phyloP scores from a whole-genome alignment of 2,113 vertebrate genomes.

The Pyrgilauda ruficollis region DNA sequence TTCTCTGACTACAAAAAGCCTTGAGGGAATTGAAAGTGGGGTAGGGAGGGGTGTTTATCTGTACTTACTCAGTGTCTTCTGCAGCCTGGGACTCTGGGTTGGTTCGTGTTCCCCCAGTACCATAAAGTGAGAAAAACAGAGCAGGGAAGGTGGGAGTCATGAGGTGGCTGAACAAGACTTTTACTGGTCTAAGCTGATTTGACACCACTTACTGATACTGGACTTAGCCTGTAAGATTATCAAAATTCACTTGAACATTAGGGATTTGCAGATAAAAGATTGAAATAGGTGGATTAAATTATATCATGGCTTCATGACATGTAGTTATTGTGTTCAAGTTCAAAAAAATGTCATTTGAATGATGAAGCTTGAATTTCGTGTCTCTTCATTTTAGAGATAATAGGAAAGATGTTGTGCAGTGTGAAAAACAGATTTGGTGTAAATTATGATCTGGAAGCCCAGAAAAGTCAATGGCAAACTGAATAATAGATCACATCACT shows the following conservation, averaged over 20 bases:
- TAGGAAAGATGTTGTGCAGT: background rate
- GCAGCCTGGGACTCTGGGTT: background rate
- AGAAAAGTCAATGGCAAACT: background rate
- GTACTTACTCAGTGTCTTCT: background rate
- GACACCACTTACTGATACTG: background rate
- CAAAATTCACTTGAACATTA: background rate
- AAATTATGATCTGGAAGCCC: background rate
- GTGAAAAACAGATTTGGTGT: background rate
- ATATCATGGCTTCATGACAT: rapidly evolving
- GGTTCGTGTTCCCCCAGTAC: background rate
- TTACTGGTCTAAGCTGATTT: background rate
- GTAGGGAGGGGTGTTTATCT: background rate
- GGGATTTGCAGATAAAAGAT: background rate
- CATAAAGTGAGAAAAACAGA: background rate
- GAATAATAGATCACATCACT: background rate
- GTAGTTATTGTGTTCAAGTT: background rate
- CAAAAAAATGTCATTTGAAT: background rate
- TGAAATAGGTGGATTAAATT: background rate
- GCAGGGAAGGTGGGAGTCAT: background rate
- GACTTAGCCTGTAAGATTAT: background rate
- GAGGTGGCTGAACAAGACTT: background rate
- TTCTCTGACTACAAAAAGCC: background rate
- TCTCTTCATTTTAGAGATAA: background rate
- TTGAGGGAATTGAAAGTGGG: background rate
- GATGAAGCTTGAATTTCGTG: background rate